Base-by-base conservation (phyloP, 2,797 vertebrate species). In the Scolopax rusticola region DNA sequence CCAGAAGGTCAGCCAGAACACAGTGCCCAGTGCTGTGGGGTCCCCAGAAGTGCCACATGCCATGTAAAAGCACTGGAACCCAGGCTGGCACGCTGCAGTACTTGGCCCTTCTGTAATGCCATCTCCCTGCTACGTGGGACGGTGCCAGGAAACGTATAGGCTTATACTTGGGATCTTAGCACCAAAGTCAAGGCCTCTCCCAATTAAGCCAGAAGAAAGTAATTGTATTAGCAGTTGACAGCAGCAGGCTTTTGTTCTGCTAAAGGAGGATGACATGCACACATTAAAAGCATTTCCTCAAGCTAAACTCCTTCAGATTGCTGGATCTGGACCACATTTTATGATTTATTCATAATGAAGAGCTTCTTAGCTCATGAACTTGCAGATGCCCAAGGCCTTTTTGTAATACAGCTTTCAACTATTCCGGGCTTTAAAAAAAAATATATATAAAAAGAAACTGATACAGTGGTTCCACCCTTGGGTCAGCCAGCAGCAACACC, bases 341-440 rank as follows among this genome's bases (percentile, higher is more conserved):
- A 87, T 81, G 63, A 95, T 93, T 93, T 80, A 87, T 96, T 91
- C 21, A 57, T 83, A 75, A 54, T 21, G 38, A 94, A 90, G 67
- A 86, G 28, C 43, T 86, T 63, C 68, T 82, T 73, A 86, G 40
- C 36, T 82, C 43, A 45, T 32, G 67, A 81, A 60, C 59, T 60
- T 94, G 69, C 40, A 94, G 50, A 63, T 43, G 76, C 74, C 64
- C 57, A 75, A 40, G 83, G 73, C 61, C 48, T 83, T 90, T 82
- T 63, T 28, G 67, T 86, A 81, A 78, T 13, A 40, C 7, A 67
- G 48, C 19, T 91, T 88, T 91, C 30, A 61, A 78, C 24, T 70
- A 53, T 51, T 82, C 15, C 2, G 16, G n/a, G 30, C 12, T 75
- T 21, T 7, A 36, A 15, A 33, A 19, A 11, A 12, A 70, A 30